Conservation (phyloP, 2,797 vertebrate species). For the Gymnopithys bicolor region DNA sequence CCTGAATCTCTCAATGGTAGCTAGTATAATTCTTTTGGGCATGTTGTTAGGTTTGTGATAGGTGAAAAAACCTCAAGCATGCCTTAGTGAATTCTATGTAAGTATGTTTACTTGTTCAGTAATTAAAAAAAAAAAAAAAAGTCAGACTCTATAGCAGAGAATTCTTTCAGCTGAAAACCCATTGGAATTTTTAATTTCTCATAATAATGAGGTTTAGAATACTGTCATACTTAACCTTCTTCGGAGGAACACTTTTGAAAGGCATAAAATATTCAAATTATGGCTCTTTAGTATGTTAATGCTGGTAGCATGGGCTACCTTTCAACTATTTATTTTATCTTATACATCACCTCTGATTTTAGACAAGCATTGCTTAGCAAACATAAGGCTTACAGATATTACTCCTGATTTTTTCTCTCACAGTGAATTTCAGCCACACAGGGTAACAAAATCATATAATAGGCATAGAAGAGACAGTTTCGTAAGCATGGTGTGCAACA, state of each 20-base stretch:
- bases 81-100: background rate
- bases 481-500: background rate
- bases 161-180: background rate
- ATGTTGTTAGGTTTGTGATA: background rate
- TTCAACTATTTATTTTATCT: background rate
- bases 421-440: background rate
- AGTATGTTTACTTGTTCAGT: conserved; percentile 1
- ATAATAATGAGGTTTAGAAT: background rate
- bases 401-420: background rate
- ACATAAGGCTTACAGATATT: background rate
- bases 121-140: background rate
- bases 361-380: background rate
- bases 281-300: background rate
- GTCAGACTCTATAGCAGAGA: background rate
- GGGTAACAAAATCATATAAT: background rate
- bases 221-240: background rate
- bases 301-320: background rate
- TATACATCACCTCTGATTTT: background rate
- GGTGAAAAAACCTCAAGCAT: background rate
- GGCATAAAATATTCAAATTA: background rate
- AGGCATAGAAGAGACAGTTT: background rate
- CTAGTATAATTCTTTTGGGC: background rate
- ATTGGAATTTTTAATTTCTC: conserved; percentile 5
- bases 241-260: conserved; percentile 1
- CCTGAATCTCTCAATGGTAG: background rate